Percentiles rank a stretch among this genome's conserved stretches.
Evolutionary conservation across 2,113 vertebrate genomes (phyloP).

Genomic region (Rhinolophus ferrumequinum): DNA sequence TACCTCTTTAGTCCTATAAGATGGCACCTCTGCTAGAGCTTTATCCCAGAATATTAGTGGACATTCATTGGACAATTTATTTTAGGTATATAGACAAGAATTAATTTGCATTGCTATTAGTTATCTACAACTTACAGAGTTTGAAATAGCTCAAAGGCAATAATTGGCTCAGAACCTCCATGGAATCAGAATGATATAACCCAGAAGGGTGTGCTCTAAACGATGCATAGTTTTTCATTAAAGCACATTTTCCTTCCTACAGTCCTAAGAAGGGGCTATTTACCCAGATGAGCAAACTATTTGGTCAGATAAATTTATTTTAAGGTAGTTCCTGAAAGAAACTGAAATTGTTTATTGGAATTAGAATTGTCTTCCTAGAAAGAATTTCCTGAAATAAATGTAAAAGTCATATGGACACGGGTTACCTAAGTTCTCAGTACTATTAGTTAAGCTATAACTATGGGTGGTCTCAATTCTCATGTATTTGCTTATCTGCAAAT

Average conservation of each 20-base stretch:
- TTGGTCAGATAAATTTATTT: slow-evolving; percentile 2
- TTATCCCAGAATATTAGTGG: not conserved
- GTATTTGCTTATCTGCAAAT: not conserved
- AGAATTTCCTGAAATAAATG: not conserved
- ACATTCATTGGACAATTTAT: not conserved
- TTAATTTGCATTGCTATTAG: not conserved
- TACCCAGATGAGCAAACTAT: not conserved
- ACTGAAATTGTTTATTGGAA: not conserved
- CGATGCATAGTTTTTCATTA: not conserved
- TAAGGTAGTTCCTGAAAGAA: not conserved
- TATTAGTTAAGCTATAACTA: not conserved
- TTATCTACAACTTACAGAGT: not conserved
- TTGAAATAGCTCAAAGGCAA: not conserved
- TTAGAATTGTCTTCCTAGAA: not conserved
- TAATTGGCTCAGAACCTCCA: not conserved
- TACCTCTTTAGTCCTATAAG: not conserved
- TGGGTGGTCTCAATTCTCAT: not conserved
- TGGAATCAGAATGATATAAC: not conserved
- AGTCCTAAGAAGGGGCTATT: not conserved
- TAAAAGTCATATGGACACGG: not conserved
- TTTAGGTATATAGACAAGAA: not conserved
- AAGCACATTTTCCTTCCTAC: not conserved
- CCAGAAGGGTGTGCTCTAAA: not conserved
- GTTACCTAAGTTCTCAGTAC: not conserved
- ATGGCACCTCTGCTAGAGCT: not conserved